Evolutionary conservation across 2,888 invertebrate genomes (phyloP), one percentile per base, ranked within the genome.

Genomic region (Pegoplata infirma): DNA sequence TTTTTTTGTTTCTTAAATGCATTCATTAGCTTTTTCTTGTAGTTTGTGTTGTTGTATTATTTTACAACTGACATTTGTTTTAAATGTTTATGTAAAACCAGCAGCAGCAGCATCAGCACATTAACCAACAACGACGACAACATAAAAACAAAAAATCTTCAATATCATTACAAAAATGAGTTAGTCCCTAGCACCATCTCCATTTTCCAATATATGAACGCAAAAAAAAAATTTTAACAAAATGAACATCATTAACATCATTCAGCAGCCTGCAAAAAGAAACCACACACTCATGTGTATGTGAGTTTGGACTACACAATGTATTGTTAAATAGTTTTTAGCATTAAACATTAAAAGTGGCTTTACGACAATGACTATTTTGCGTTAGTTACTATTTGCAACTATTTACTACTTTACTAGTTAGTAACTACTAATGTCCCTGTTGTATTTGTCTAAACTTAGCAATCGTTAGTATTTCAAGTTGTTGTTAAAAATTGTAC

Each of bases 401-500:
- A 44, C 25, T 28, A 59, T 66, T 23, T 17, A 59, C 21, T 67
- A n/a, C 14, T 28, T 40, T 40, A 58, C 61, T 77, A 51, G 53
- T 58, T 56, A 19, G 44, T 66, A 0, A 32, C 64, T 32, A 61
- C 71, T 67, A 66, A 75, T 75, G 67, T 75, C 79, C 58, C 75
- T 75, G 66, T 67, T 75, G 75, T 67, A 79, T 67, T 75, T 72
- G 79, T 66, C 79, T 67, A 72, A 79, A 75, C 71, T 72, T 63
- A 75, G 71, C 75, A 75, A 58, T 75, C 67, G 75, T 75, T 71
- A 67, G 79, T 68, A 75, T 79, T 79, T 75, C 56, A 72, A 67
- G 61, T 75, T 71, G 79, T 67, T 79, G 75, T 63, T 72, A 58
- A 72, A 75, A 79, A 79, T 72, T 79, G 71, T 79, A 72, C 76